Evolutionary conservation across 2,113 vertebrate genomes (phyloP).

Genomic region (Cichladusa arquata): DNA sequence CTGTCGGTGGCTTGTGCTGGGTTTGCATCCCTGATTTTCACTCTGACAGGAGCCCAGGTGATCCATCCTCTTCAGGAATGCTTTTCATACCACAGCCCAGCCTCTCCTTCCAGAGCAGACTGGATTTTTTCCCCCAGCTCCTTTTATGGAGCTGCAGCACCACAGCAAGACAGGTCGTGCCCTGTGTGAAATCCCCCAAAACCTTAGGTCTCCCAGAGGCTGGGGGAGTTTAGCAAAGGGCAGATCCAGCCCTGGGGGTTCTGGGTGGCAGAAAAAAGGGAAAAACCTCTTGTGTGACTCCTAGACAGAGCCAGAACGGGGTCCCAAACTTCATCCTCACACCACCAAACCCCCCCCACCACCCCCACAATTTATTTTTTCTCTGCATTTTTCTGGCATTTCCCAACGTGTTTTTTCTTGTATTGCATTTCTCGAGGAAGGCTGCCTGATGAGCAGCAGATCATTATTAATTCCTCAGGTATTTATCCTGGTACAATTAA

Average conservation of each 20-base stretch:
- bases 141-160: neutral
- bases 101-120: neutral
- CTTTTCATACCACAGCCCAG: neutral
- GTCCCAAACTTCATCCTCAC: neutral
- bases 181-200: neutral
- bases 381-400: slow-evolving; percentile 28
- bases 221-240: neutral
- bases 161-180: neutral
- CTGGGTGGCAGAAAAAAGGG: neutral
- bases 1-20: fast-evolving
- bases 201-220: fast-evolving
- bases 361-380: neutral
- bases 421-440: neutral
- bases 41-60: neutral
- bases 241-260: neutral
- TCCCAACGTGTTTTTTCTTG: slow-evolving; percentile 63
- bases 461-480: slow-evolving; percentile 59
- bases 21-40: neutral
- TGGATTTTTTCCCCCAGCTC: neutral
- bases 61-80: neutral
- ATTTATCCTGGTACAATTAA: neutral
- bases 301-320: fast-evolving
- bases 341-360: neutral
- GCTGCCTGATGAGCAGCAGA: slow-evolving; percentile 40
- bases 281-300: neutral